These are phyloP conservation scores for Merodon equestris DNA, from an alignment of 2,888 invertebrate species.

Conservation along the genomic window DNA sequence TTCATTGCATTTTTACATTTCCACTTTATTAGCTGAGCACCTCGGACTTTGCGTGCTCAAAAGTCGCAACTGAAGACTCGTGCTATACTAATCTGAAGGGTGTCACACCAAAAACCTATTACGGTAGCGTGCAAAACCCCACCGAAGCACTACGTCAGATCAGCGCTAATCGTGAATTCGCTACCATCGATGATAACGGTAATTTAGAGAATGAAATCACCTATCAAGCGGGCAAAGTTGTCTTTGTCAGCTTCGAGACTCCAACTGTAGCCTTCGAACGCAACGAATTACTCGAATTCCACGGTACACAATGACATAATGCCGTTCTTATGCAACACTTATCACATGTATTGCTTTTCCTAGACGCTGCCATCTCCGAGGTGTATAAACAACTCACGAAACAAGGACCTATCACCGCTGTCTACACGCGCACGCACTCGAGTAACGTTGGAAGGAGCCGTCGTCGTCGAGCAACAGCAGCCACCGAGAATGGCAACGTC, in stretches of 20 bases:
- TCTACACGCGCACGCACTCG: conserved; percentile 63
- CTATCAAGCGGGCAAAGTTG: conserved; percentile 79
- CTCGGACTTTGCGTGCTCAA: conserved; percentile 79
- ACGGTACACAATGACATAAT: conserved; percentile 79
- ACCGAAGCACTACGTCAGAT: conserved; percentile 80
- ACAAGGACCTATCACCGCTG: conserved; percentile 65
- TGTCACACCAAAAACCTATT: conserved; percentile 79
- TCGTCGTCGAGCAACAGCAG: conserved; percentile 72
- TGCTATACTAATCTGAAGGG: conserved; percentile 78
- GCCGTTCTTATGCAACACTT: neutral
- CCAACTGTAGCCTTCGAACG: conserved; percentile 80
- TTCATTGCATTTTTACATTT: no score
- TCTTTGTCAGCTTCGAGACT: conserved; percentile 82
- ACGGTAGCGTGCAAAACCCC: conserved; percentile 83
- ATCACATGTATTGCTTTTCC: neutral
- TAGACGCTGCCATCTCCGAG: conserved; percentile 81
- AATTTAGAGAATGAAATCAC: conserved; percentile 72
- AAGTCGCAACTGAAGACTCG: conserved; percentile 74
- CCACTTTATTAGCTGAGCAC: conserved; percentile 77
- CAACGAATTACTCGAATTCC: conserved; percentile 79
- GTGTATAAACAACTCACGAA: conserved; percentile 80
- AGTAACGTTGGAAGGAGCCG: conserved; percentile 48
- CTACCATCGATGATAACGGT: conserved; percentile 71
- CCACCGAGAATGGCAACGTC: conserved; percentile 61
- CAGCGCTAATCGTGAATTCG: conserved; percentile 76